These are phyloP conservation scores for Drosophila barbarae DNA, from an alignment of 2,888 invertebrate genomes.

Conservation along the genomic window DNA sequence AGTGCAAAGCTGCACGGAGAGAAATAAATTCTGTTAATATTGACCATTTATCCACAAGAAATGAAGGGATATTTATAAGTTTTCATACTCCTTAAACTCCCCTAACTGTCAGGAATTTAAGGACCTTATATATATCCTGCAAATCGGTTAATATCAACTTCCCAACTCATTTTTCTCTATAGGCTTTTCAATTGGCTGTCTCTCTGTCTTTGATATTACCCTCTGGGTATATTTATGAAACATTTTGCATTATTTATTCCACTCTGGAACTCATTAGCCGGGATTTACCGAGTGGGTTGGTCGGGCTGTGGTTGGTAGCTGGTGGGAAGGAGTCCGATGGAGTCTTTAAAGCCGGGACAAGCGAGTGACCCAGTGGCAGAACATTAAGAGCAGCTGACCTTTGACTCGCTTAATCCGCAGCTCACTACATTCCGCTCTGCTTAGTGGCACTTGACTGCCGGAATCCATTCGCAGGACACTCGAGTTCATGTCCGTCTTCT, in stretches of 20 bases:
- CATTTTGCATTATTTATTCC: conserved; percentile 65
- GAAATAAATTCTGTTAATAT: neutral
- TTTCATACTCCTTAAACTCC: too few relatives aligned
- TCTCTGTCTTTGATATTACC: conserved; percentile 7
- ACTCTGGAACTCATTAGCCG: conserved; percentile 54
- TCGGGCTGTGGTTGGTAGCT: neutral
- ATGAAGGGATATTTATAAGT: too few relatives aligned
- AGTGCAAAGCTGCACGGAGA: neutral
- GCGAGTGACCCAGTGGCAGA: conserved; percentile 1
- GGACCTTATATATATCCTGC: too few relatives aligned
- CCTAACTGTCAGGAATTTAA: too few relatives aligned
- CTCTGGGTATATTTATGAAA: conserved; percentile 56
- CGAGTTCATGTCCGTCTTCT: conserved; percentile 5
- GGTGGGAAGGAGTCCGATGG: neutral
- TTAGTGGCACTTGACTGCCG: conserved; percentile 26
- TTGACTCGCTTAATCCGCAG: conserved; percentile 34
- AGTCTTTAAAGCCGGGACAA: conserved; percentile 26
- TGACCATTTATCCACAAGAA: too few relatives aligned
- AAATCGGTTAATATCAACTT: neutral
- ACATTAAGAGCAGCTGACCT: conserved; percentile 57
- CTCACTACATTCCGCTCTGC: conserved; percentile 18
- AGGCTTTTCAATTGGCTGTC: neutral
- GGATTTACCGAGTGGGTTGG: conserved; percentile 17
- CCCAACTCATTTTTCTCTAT: neutral
- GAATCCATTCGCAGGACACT: conserved; percentile 22